Percentiles rank a stretch among this genome's conserved stretches.
Evolutionary conservation across 1,140 invertebrate genomes (phyloP).

Genomic region (Telenomus remus): DNA sequence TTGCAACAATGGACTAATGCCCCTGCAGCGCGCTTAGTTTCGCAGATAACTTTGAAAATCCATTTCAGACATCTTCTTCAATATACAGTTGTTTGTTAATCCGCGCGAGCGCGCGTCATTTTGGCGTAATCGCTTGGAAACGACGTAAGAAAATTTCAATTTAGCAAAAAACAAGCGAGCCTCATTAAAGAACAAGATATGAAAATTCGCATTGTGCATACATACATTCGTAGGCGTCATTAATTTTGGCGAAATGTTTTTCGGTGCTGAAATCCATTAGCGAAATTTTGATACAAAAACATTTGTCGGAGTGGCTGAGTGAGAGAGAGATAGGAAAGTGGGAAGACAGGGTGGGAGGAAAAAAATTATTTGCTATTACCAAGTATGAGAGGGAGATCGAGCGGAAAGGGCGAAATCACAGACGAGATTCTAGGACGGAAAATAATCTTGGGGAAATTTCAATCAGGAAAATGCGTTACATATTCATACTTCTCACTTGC

Average conservation of each 20-base stretch:
- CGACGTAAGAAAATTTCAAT: neutral
- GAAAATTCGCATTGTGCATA: constrained; percentile 2
- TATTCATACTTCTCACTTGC: constrained; percentile 66
- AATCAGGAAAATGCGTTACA: constrained; percentile 74
- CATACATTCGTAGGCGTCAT: neutral
- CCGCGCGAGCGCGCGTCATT: neutral
- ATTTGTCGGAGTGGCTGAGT: constrained; percentile 26
- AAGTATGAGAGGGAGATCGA: constrained; percentile 42
- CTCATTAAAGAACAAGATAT: neutral
- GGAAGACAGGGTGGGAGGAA: constrained; percentile 16
- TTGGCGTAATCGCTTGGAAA: constrained; percentile 4
- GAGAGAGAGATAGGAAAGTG: neutral
- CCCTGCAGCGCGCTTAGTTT: constrained; percentile 34
- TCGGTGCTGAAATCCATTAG: constrained; percentile 28
- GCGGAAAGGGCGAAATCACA: constrained; percentile 35
- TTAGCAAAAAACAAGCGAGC: neutral
- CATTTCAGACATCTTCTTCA: constrained; percentile 41
- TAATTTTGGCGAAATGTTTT: neutral
- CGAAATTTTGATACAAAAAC: constrained; percentile 25
- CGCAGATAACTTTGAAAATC: constrained; percentile 48
- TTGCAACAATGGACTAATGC: constrained; percentile 73
- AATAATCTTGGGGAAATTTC: constrained; percentile 72
- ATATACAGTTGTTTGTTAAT: constrained; percentile 7
- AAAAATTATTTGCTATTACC: constrained; percentile 41
- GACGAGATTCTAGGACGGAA: constrained; percentile 50